Evolutionary conservation across 2,888 invertebrate species (phyloP), one percentile per base, ranked within the genome.

Genomic region (Venusia cambrica): DNA sequence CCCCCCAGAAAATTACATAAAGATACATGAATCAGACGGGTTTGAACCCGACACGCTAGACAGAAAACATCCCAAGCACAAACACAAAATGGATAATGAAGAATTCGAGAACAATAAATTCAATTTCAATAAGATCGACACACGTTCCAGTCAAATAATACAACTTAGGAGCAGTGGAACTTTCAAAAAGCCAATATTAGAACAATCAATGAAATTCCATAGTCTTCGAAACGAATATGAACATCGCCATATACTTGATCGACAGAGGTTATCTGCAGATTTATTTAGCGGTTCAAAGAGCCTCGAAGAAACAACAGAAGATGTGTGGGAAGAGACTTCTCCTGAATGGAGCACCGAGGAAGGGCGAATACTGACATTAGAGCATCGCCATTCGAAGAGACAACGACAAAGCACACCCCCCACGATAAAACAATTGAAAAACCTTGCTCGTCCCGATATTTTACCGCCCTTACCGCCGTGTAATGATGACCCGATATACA

Each of bases 31-130:
- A 58, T 94, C 94, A 1, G 94, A 94, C 54, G 92, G 91, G 32
- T 96, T 94, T 56, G 96, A 96, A 68, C 95, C 95, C 0, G 95
- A 96, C 50, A 96, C 96, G 0, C 81, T 96, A 34, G 96, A 96
- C 59, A 88, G 95, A 11, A 95, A 95, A 62, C 91, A 93, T 20
- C 90, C 62, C 1, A 87, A 84, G 55, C 72, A 79, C 16, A 85
- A 76, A 60, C 69, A 71, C 38, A 45, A 54, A 11, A 38, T 59
- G 11, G 75, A 75, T 41, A 69, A 45, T 33, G 51, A 55, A 20
- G 70, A 76, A 13, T 78, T 76, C 19, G 81, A 77, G 36, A 73
- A 81, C 43, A 81, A 64, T 50, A 65, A 74, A 44, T 54, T 84
- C 1, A 54, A 67, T 49, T 63, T 79, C 10, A 66, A 73, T 25